These are phyloP conservation scores for Dioctria linearis DNA, from an alignment of 2,888 invertebrate species.

Conservation along the genomic window DNA sequence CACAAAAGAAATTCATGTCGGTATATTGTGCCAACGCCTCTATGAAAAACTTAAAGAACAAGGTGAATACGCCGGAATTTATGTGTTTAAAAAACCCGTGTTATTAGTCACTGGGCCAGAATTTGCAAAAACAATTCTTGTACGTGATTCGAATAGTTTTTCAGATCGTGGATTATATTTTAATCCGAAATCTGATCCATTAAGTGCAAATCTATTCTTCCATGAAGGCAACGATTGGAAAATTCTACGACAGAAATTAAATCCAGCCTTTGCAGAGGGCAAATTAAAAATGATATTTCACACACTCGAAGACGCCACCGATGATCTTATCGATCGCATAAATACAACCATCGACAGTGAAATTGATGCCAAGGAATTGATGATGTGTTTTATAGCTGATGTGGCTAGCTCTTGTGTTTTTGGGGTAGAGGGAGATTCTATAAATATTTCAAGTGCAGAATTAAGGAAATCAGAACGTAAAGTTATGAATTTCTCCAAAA, in stretches of 20 bases:
- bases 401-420: conserved; percentile 65
- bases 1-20: conserved; percentile 49
- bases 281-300: conserved; percentile 59
- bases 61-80: conserved; percentile 56
- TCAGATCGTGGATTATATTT: conserved; percentile 59
- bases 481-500: conserved; percentile 53
- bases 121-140: conserved; percentile 56
- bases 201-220: conserved; percentile 58
- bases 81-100: conserved; percentile 54
- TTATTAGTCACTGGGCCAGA: conserved; percentile 55
- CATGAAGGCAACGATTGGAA: conserved; percentile 59
- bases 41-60: conserved; percentile 57
- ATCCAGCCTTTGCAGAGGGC: conserved; percentile 59
- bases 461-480: conserved; percentile 61
- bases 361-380: conserved; percentile 58
- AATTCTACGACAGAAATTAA: conserved; percentile 55
- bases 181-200: conserved; percentile 58
- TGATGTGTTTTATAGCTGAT: conserved; percentile 58
- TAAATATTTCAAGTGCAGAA: conserved; percentile 62
- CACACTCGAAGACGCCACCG: conserved; percentile 56
- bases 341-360: conserved; percentile 8
- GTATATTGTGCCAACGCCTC: conserved; percentile 27
- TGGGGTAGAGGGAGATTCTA: conserved; percentile 67
- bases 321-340: conserved; percentile 55
- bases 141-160: conserved; percentile 57